Evolutionary conservation across 2,113 vertebrate species (phyloP).

Genomic region (Semicossyphus pulcher): DNA sequence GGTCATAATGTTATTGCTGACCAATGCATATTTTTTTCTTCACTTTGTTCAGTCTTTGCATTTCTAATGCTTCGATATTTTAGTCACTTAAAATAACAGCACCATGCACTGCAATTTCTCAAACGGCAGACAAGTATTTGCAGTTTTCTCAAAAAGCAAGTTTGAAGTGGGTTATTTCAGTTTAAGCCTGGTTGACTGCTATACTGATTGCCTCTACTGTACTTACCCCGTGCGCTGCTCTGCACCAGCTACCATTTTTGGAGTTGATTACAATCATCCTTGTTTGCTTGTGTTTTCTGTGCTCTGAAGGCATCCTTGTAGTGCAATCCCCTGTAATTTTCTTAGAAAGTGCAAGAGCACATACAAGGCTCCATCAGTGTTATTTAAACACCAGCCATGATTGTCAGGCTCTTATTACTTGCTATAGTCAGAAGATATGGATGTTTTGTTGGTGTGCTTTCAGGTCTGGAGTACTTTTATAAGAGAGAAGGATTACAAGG

Average conservation of each 20-base stretch:
- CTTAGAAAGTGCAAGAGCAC: slow-evolving; percentile 9
- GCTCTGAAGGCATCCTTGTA: slow-evolving; percentile 10
- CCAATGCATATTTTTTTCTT: background rate
- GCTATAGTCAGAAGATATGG: background rate
- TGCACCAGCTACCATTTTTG: slow-evolving; percentile 35
- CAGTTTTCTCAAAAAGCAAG: background rate
- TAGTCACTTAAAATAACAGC: background rate
- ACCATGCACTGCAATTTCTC: background rate
- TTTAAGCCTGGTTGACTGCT: slow-evolving; percentile 43
- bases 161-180: slow-evolving; percentile 37
- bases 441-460: background rate
- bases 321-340: slow-evolving; percentile 16
- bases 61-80: background rate
- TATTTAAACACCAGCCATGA: slow-evolving; percentile 13
- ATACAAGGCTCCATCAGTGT: background rate
- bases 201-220: slow-evolving; percentile 53
- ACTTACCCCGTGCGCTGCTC: slow-evolving; percentile 24
- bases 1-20: no score
- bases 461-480: slow-evolving; percentile 1
- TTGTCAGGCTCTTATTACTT: slow-evolving; percentile 2
- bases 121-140: slow-evolving; percentile 2
- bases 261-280: slow-evolving; percentile 47
- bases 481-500: background rate
- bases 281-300: slow-evolving; percentile 35
- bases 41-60: background rate